Percentiles rank a stretch among this genome's conserved stretches.
phyloP scores from a whole-genome alignment of 2,797 vertebrate species.

The Chiloscyllium punctatum region DNA sequence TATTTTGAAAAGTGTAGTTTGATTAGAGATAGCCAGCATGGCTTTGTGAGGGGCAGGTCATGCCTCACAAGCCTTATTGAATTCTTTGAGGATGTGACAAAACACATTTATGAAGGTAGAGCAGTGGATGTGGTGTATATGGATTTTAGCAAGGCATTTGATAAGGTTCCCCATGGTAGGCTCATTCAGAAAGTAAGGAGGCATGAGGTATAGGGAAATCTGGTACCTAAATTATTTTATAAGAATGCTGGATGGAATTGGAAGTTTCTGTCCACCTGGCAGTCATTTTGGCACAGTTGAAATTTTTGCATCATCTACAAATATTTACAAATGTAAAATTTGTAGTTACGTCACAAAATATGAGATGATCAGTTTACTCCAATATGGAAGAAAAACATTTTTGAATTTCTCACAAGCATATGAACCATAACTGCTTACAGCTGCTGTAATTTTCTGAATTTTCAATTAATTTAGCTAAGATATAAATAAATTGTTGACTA shows the following conservation, averaged over 20 bases:
- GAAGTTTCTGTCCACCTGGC: background rate
- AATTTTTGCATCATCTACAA: background rate
- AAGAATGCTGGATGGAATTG: background rate
- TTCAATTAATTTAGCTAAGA: background rate
- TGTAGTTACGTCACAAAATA: background rate
- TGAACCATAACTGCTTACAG: background rate
- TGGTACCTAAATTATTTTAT: background rate
- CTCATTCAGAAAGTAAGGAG: too few species aligned
- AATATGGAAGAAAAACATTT: background rate
- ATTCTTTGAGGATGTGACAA: too few species aligned
- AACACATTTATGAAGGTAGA: too few species aligned
- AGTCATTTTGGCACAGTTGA: background rate
- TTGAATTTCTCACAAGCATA: background rate
- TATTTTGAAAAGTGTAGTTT: too few species aligned
- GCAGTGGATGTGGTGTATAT: too few species aligned
- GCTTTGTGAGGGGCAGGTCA: too few species aligned
- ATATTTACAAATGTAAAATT: background rate
- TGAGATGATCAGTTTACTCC: background rate
- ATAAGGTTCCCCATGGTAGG: too few species aligned
- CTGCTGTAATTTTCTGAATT: background rate
- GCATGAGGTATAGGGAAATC: background rate
- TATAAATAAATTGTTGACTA: background rate
- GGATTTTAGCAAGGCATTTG: too few species aligned
- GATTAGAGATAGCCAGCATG: too few species aligned
- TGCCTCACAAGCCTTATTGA: too few species aligned